Percentiles rank a stretch among this genome's conserved stretches.
These are phyloP conservation scores for Rhagoletis pomonella DNA, from an alignment of 1,140 invertebrate genomes.

Conservation along the genomic window DNA sequence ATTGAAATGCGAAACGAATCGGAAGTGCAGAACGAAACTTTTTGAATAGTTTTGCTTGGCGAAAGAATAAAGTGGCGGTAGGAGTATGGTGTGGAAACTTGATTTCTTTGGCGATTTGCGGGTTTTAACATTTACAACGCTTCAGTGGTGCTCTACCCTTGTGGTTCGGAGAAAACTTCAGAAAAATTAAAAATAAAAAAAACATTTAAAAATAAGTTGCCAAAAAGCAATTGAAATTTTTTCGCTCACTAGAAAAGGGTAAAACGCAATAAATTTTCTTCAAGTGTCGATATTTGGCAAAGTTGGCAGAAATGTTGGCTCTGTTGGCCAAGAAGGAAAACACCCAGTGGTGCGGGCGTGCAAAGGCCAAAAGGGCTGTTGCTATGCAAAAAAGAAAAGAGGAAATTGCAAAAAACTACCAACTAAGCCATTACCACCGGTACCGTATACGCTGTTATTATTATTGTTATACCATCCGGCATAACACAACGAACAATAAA, in stretches of 20 bases:
- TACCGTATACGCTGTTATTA: slow-evolving; percentile 50
- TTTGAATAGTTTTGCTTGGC: slow-evolving; percentile 30
- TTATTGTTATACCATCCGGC: slow-evolving; percentile 59
- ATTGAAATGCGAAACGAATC: slow-evolving; percentile 45
- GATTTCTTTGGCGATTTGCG: slow-evolving; percentile 57
- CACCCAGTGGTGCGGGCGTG: not conserved
- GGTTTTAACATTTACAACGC: slow-evolving; percentile 54
- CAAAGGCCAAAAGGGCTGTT: not conserved
- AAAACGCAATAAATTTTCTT: slow-evolving; percentile 59
- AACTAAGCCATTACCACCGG: not conserved
- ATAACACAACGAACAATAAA: slow-evolving; percentile 14
- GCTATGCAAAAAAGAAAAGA: not conserved
- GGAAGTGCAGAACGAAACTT: slow-evolving; percentile 22
- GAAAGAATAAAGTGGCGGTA: slow-evolving; percentile 24
- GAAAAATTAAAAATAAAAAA: slow-evolving; percentile 32
- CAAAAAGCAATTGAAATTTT: slow-evolving; percentile 51
- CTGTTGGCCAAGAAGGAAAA: slow-evolving; percentile 20
- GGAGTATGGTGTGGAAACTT: not conserved
- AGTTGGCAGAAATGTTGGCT: slow-evolving; percentile 44
- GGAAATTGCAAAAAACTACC: not conserved
- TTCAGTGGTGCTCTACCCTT: not conserved
- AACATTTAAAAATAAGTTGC: slow-evolving; percentile 5
- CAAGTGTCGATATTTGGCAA: slow-evolving; percentile 60
- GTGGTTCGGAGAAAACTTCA: not conserved
- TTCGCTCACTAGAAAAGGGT: slow-evolving; percentile 54